Evolutionary conservation across 2,888 invertebrate genomes (phyloP).

Genomic region (Schrankia costaestrigalis): DNA sequence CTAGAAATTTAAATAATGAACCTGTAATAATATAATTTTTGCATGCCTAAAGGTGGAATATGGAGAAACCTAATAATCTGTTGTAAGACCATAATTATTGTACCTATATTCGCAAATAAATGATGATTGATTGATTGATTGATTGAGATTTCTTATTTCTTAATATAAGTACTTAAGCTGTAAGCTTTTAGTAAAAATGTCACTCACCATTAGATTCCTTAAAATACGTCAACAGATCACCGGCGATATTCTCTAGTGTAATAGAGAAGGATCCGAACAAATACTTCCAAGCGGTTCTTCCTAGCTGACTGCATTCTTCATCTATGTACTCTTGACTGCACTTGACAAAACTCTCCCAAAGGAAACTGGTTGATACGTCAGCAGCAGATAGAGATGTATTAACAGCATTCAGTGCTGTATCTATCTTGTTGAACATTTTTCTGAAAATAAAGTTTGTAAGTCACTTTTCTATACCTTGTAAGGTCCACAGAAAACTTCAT

Average conservation of each 20-base stretch:
- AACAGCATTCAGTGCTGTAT: conserved; percentile 53
- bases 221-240: conserved; percentile 60
- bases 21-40: too few relatives aligned
- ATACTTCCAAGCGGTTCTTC: conserved; percentile 50
- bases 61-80: too few relatives aligned
- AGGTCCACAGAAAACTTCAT: too few relatives aligned
- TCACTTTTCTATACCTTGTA: background rate
- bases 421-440: conserved; percentile 56
- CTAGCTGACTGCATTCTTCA: conserved; percentile 40
- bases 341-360: conserved; percentile 52
- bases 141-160: too few relatives aligned
- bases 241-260: conserved; percentile 45
- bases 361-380: conserved; percentile 35
- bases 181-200: too few relatives aligned
- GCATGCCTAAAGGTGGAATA: too few relatives aligned
- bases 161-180: too few relatives aligned
- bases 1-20: too few relatives aligned
- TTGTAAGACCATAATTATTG: too few relatives aligned
- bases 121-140: too few relatives aligned
- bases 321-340: conserved; percentile 37
- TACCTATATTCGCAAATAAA: too few relatives aligned
- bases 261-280: conserved; percentile 54
- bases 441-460: conserved; percentile 30
- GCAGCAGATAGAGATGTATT: conserved; percentile 31
- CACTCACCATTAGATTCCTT: conserved; percentile 61